Evolutionary conservation across 2,888 invertebrate genomes (phyloP), one percentile per base, ranked within the genome.

Genomic region (Iselma pallidipennis): DNA sequence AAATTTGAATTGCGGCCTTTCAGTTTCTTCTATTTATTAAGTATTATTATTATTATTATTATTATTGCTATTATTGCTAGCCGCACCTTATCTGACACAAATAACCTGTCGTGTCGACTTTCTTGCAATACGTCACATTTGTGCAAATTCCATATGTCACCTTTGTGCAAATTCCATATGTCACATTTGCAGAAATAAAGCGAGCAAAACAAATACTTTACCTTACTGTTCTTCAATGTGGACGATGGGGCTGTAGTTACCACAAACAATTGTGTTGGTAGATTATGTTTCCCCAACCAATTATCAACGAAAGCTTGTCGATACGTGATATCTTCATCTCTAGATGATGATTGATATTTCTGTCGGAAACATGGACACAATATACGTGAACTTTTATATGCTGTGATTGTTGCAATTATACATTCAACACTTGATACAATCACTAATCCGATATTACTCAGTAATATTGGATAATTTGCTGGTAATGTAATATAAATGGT

Each of bases 381-480:
- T 19, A 84, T 80, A 72, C 83, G 82, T 50, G 86, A 84, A 25
- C 85, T 80, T 75, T 84, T 84, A 80, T 85, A 87, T 64, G 86
- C 83, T 67, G 83, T 82, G 57, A 84, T 71, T 55, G 85, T 79
- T 67, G 86, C 84, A 37, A 85, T 82, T 62, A 86, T 74, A 74
- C 86, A 87, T 78, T 89, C 88, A 16, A 85, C 81, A 23, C 58
- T 63, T 9, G 74, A 57, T 21, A 86, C 83, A 65, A 88, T 81
- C 51, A 89, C 83, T 5, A 90, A 80, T 0, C 86, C 87, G 59
- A 87, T 84, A 80, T 88, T 89, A 10, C 87, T 84, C 26, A 89
- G 79, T 49, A 89, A 83, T 0, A 87, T 86, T 1, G 86, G 63
- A 84, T 83, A 73, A 75, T 86, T 77, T 85, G 86, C 78, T 82